Percentiles rank a stretch among this genome's conserved stretches.
These are phyloP conservation scores for Caenorhabditis briggsae DNA, from an alignment of 1,140 invertebrate species.

Conservation along the genomic window DNA sequence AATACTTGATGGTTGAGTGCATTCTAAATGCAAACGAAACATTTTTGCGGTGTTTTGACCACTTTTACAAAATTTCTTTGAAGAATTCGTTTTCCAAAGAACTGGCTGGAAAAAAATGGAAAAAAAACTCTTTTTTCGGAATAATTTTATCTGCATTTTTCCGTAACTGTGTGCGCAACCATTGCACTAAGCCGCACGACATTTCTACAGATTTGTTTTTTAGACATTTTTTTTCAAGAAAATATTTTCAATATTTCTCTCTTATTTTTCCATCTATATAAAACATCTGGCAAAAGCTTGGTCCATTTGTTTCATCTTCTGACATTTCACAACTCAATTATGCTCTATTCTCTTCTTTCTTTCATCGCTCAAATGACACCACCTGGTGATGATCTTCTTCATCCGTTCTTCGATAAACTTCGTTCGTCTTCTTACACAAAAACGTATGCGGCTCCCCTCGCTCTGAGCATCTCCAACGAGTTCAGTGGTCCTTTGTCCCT, in stretches of 20 bases:
- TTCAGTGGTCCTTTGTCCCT: conserved; percentile 16
- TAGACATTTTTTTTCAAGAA: too few relatives aligned
- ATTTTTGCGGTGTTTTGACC: too few relatives aligned
- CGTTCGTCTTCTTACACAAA: conserved; percentile 41
- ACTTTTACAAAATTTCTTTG: too few relatives aligned
- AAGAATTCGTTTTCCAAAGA: too few relatives aligned
- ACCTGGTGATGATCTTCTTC: conserved; percentile 19
- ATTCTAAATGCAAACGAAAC: conserved; percentile 2
- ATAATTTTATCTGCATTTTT: too few relatives aligned
- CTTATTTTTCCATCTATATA: background rate
- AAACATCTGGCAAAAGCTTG: background rate
- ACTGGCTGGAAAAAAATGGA: too few relatives aligned
- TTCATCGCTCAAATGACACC: conserved; percentile 35
- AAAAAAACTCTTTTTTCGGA: too few relatives aligned
- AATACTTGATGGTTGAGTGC: background rate
- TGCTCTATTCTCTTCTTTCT: background rate
- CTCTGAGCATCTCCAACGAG: conserved; percentile 7
- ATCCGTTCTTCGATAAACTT: background rate
- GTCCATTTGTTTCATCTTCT: background rate
- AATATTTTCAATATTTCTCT: background rate
- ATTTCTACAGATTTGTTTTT: too few relatives aligned
- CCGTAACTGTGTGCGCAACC: too few relatives aligned
- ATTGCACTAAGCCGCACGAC: too few relatives aligned
- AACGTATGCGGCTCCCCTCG: conserved; percentile 12
- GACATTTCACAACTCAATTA: conserved; percentile 50